A percentile compares a stretch with the other conserved stretches of the same genome.
Conservation (phyloP, 2,797 vertebrate species). For the Cheirogaleus major region DNA sequence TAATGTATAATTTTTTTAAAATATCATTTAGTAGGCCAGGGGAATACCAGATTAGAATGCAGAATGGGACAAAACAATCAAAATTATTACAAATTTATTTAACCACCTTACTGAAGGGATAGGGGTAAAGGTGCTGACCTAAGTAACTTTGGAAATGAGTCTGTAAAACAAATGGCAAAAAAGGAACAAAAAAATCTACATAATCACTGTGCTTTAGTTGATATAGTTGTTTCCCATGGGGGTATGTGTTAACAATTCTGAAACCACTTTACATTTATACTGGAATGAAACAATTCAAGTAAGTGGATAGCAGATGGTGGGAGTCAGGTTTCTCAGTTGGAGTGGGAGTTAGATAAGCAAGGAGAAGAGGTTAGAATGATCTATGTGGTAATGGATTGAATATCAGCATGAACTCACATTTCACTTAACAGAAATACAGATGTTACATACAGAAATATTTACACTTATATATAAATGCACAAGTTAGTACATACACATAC, state of each 20-base stretch:
- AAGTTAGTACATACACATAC: not conserved
- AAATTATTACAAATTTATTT: conserved; percentile 3
- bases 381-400: not conserved
- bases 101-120: not conserved
- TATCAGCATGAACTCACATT: not conserved
- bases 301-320: not conserved
- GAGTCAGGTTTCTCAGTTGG: not conserved
- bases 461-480: not conserved
- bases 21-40: not conserved
- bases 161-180: not conserved
- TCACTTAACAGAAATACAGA: conserved; percentile 4
- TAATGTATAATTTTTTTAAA: not conserved
- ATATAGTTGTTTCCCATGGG: not conserved
- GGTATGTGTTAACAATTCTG: not conserved
- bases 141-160: conserved; percentile 19
- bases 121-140: not conserved
- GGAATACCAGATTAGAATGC: not conserved
- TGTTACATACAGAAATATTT: conserved; percentile 6
- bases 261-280: conserved; percentile 26
- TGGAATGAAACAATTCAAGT: conserved; percentile 10
- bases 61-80: conserved; percentile 8
- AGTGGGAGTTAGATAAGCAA: not conserved
- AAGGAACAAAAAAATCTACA: not conserved
- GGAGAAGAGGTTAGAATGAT: not conserved
- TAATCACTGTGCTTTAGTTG: not conserved